Conservation (phyloP, 2,888 invertebrate species). For the Xestia sexstrigata region DNA sequence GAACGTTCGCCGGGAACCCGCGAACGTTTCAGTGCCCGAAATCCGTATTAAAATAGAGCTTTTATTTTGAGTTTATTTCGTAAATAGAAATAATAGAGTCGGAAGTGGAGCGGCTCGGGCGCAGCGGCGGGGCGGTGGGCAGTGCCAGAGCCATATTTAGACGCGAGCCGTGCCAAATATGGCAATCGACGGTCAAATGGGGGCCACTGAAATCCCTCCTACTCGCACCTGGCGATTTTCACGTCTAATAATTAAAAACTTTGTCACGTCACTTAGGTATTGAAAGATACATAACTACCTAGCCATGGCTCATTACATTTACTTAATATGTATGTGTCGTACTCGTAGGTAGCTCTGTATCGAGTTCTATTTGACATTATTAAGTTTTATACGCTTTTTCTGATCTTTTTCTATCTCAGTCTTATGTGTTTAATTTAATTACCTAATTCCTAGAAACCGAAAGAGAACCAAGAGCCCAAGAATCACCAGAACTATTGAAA, state of each 20-base stretch:
- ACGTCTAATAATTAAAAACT: conserved; percentile 90
- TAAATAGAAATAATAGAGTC: conserved; percentile 91
- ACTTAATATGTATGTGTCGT: conserved; percentile 52
- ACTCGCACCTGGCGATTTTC: conserved; percentile 90
- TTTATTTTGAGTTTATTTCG: conserved; percentile 90
- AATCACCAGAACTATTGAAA: neutral
- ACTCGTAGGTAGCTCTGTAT: conserved; percentile 20
- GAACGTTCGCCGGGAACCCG: conserved; percentile 84
- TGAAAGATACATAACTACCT: conserved; percentile 69
- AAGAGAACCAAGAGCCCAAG: neutral
- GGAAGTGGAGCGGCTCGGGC: conserved; percentile 85
- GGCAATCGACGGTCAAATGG: conserved; percentile 95
- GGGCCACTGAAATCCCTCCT: conserved; percentile 95
- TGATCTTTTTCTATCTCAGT: conserved; percentile 1
- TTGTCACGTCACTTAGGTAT: conserved; percentile 85
- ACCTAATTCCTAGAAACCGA: conserved; percentile 15
- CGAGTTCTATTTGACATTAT: conserved; percentile 37
- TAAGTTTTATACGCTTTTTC: conserved; percentile 37
- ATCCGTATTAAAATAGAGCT: conserved; percentile 90
- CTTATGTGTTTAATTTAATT: neutral
- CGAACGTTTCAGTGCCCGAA: conserved; percentile 89
- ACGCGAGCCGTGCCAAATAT: conserved; percentile 95
- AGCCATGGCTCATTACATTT: conserved; percentile 59
- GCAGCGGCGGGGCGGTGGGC: conserved; percentile 91
- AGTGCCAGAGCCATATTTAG: conserved; percentile 95